These are phyloP conservation scores for Bos indicus DNA, from an alignment of 2,113 vertebrate species.

Conservation along the genomic window DNA sequence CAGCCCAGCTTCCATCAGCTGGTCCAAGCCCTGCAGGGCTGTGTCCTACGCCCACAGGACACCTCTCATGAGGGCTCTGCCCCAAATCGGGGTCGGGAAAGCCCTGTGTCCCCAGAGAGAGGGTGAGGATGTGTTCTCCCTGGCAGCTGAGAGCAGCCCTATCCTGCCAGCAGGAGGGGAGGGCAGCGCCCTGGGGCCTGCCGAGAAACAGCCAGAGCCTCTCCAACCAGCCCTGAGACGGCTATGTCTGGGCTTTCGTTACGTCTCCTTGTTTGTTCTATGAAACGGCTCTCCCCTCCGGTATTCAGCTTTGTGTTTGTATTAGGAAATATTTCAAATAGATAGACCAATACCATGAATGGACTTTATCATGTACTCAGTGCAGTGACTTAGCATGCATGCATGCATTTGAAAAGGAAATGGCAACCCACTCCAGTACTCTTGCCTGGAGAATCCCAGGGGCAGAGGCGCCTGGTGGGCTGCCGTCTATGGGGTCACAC, in stretches of 20 bases:
- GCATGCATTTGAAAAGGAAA: background rate
- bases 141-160: background rate
- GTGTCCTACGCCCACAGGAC: accelerated
- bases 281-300: accelerated
- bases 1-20: background rate
- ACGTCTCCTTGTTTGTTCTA: accelerated
- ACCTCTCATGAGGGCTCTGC: too few relatives aligned
- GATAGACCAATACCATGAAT: background rate
- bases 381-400: background rate
- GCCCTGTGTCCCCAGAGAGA: background rate
- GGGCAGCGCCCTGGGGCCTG: background rate
- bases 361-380: background rate
- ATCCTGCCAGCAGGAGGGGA: accelerated
- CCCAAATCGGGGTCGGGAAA: background rate
- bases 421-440: background rate
- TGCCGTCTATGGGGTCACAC: too few relatives aligned
- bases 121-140: background rate
- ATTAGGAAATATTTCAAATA: background rate
- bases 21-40: background rate
- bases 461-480: too few relatives aligned
- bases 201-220: background rate
- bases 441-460: background rate
- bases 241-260: accelerated
- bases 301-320: background rate
- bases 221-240: background rate